Evolutionary conservation across 1,140 invertebrate species (phyloP), one percentile per base, ranked within the genome.

Genomic region (Centruroides sculpturatus): DNA sequence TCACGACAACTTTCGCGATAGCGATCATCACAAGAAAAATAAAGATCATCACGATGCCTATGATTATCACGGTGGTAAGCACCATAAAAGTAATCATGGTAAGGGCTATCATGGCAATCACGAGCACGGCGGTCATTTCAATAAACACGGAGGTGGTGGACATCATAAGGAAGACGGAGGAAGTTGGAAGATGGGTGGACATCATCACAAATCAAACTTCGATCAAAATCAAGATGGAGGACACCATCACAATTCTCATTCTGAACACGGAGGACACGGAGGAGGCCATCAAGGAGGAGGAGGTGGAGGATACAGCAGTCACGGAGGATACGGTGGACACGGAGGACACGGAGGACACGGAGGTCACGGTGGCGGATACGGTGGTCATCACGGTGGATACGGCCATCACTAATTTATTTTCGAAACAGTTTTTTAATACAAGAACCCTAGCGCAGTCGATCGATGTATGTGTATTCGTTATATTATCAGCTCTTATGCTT

Each of bases 111-210:
- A 62, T 65, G 59, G n/a, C 59, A 59, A 59, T 63, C 55, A 35
- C 64, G 57, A 47, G 48, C 64, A 7, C 59, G 47, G 11, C 58
- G 23, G 34, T 63, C 53, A 41, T 62, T 59, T 47, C 61, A 51
- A 67, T 68, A 65, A 51, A 68, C 64, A 10, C 66, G 62, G 51
- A 64, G 55, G 23, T 23, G 23, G 23, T 2, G 23, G 23, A 23
- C 23, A 23, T 23, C 23, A 23, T 23, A 47, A 23, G 60, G 59
- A 62, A 71, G 69, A 65, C 72, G 67, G 5, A 71, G 71, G 36
- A 72, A 64, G 75, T 72, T 60, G 72, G 71, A 70, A 63, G 68
- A 67, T 53, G 55, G 41, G 48, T 52, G 47, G 47, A 23, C 51
- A 58, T 53, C 61, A 7, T 13, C 48, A 34, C 35, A n/a, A 48